Evolutionary conservation across 2,797 vertebrate species (phyloP).

Genomic region (Alfaro cultratus): DNA sequence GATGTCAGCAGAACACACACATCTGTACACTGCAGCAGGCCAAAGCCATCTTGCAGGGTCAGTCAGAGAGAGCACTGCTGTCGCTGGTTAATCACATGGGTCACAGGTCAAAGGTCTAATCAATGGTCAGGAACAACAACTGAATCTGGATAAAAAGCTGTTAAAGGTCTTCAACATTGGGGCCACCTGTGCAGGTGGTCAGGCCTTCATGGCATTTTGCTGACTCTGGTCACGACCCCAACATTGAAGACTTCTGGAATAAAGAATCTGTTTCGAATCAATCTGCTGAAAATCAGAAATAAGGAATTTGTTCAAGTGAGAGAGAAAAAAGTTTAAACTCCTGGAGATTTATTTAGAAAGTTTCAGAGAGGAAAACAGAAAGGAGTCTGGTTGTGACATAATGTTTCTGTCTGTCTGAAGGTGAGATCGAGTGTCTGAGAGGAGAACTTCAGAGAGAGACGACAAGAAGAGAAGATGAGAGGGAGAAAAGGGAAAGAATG

Average conservation of each 20-base stretch:
- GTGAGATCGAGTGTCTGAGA: slow-evolving; percentile 84
- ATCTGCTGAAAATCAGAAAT: not conserved
- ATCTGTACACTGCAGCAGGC: slow-evolving; percentile 78
- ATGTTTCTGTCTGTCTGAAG: slow-evolving; percentile 60
- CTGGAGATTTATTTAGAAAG: not conserved
- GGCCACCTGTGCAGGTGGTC: too few relatives aligned
- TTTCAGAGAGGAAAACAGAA: not conserved
- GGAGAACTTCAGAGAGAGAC: slow-evolving; percentile 78
- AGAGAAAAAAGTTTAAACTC: not conserved
- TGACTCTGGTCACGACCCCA: not conserved
- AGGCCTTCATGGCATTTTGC: too few relatives aligned
- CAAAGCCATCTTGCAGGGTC: slow-evolving; percentile 85
- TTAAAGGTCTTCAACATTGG: too few relatives aligned
- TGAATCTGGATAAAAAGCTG: not conserved
- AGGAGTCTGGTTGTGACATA: not conserved
- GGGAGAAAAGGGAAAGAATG: slow-evolving; percentile 48
- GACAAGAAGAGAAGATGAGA: slow-evolving; percentile 64
- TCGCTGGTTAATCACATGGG: not conserved
- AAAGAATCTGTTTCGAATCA: not conserved
- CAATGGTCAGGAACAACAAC: not conserved
- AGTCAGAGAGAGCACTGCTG: slow-evolving; percentile 32
- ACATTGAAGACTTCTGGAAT: not conserved
- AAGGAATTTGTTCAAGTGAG: not conserved
- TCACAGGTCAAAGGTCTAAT: not conserved
- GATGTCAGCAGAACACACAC: slow-evolving; percentile 81